Base-by-base conservation (phyloP, 2,797 vertebrate genomes). In the Poecilia wingei region DNA sequence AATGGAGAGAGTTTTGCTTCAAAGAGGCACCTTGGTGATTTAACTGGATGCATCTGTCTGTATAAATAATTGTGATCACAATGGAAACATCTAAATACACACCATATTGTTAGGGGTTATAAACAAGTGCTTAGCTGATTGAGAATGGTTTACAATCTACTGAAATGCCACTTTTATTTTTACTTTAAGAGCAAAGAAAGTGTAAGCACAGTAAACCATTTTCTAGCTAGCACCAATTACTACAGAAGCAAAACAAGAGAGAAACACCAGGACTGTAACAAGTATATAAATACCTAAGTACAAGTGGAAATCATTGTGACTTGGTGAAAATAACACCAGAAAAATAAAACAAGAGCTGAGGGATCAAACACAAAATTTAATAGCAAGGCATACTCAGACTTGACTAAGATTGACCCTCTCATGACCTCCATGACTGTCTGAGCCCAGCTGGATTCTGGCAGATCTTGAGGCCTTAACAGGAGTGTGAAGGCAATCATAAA, bases 11-110 rank as follows among this genome's bases (percentile, higher is more conserved):
- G 73, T 74, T 76, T 74, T 76, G 83, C 74, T 87, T 46, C 85
- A 85, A 79, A 64, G 51, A 83, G 75, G 79, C 69, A 83, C 82
- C 84, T 84, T 45, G 86, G 80, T 78, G 82, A 55, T 79, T 79
- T 89, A 89, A 86, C 85, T 88, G 39, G 36, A 51, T 78, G 74
- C 82, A 81, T 91, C 79, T 76, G 76, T 79, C 72, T 86, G 76
- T 76, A 82, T 61, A 81, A 51, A 77, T 69, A 77, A 85, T 86
- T 83, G 87, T 39, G 76, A 76, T 33, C 51, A 59, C 45, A 36
- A 81, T 74, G 49, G 1, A 79, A 79, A 84, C 47, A 39, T 36
- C 16, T 79, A 25, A 77, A 33, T 22, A 72, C 57, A 57, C 66
- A 68, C 16, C 72, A 6, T 55, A 33, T 53, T 66, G 33, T 66